A percentile compares a stretch with the other conserved stretches of the same genome.
Conservation (phyloP, 2,797 vertebrate genomes). For the Gymnopithys bicolor region DNA sequence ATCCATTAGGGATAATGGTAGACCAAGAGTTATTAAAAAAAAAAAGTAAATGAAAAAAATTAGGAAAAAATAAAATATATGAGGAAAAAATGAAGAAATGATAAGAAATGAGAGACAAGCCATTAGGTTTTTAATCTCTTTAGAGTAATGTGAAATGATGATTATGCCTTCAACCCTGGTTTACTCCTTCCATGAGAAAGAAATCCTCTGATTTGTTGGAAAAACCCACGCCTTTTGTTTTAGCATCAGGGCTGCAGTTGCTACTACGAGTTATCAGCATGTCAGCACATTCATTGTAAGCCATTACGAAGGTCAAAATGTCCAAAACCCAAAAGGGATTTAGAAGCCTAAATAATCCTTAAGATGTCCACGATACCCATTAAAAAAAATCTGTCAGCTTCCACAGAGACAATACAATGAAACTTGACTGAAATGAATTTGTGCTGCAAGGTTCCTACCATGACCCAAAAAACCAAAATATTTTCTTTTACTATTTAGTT, state of each 20-base stretch:
- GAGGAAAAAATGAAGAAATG: not conserved
- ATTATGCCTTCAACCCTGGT: not conserved
- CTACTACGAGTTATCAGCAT: not conserved
- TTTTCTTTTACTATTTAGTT: not conserved
- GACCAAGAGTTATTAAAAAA: not conserved
- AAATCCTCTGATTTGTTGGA: not conserved
- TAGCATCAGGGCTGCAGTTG: not conserved
- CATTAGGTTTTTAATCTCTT: not conserved
- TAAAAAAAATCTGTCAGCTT: not conserved
- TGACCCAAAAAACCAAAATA: not conserved
- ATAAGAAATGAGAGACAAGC: not conserved
- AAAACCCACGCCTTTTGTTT: not conserved
- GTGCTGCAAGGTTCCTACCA: not conserved
- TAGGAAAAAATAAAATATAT: not conserved
- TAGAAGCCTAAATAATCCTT: not conserved
- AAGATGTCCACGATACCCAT: not conserved
- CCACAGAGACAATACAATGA: not conserved
- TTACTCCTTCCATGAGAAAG: not conserved
- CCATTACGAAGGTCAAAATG: not conserved
- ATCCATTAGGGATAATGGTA: fast-evolving
- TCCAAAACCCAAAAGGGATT: not conserved
- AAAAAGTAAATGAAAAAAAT: not conserved
- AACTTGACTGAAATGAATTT: not conserved
- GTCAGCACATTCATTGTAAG: not conserved
- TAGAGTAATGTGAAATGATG: not conserved